These are phyloP conservation scores for Phlogophora meticulosa DNA, from an alignment of 2,888 invertebrate species.

Conservation along the genomic window DNA sequence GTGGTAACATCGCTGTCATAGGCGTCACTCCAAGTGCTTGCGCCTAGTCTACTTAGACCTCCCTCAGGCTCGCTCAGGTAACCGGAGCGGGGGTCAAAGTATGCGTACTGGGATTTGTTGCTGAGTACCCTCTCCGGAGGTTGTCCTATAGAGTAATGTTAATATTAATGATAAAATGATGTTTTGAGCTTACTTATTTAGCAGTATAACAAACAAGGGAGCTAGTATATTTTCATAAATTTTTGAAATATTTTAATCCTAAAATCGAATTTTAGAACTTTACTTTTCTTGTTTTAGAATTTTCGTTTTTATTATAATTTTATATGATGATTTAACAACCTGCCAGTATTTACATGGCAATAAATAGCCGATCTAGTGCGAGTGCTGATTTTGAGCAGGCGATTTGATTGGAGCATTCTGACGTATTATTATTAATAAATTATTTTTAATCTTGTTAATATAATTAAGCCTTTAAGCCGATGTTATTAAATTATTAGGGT, in stretches of 20 bases:
- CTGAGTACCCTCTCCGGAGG: slow-evolving; percentile 81
- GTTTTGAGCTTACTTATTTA: neutral
- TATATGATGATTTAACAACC: slow-evolving; percentile 6
- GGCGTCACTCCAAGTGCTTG: slow-evolving; percentile 85
- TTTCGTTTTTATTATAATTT: neutral
- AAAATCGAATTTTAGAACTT: too few species aligned
- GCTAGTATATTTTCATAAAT: neutral
- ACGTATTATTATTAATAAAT: slow-evolving; percentile 5
- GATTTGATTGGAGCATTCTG: neutral
- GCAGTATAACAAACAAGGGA: neutral
- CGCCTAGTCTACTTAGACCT: slow-evolving; percentile 79
- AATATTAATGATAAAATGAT: neutral
- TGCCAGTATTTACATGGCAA: slow-evolving; percentile 48
- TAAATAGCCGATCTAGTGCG: neutral
- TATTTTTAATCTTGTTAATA: slow-evolving; percentile 52
- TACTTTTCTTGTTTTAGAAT: neutral
- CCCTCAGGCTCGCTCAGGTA: slow-evolving; percentile 90
- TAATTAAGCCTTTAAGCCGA: slow-evolving; percentile 52
- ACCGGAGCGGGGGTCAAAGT: slow-evolving; percentile 89
- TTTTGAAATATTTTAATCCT: too few species aligned
- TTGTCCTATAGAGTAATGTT: slow-evolving; percentile 73
- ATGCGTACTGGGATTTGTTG: slow-evolving; percentile 88
- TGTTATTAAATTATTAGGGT: slow-evolving; percentile 27
- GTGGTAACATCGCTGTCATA: slow-evolving; percentile 87
- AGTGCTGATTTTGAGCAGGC: slow-evolving; percentile 34